Percentiles rank a stretch among this genome's conserved stretches.
These are phyloP conservation scores for Hydriomena furcata DNA, from an alignment of 2,888 invertebrate genomes.

Conservation along the genomic window DNA sequence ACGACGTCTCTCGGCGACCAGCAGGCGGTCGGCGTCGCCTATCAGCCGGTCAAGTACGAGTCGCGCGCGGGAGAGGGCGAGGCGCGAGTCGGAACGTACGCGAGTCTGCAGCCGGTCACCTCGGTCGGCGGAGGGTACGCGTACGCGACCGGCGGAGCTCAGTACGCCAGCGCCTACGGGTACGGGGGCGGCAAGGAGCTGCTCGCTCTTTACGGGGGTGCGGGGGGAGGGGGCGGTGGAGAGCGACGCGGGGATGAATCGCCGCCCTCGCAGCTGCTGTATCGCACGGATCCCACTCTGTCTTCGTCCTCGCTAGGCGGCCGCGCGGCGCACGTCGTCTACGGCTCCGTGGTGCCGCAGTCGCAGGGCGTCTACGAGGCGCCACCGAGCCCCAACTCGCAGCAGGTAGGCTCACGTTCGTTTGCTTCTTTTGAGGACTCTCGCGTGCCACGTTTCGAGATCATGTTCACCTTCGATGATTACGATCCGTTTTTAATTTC, in stretches of 20 bases:
- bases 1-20: conserved; percentile 66
- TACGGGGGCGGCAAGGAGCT: conserved; percentile 41
- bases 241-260: conserved; percentile 67
- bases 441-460: too few species aligned
- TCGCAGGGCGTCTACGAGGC: conserved; percentile 78
- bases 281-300: conserved; percentile 87
- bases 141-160: conserved; percentile 58
- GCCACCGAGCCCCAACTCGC: conserved; percentile 83
- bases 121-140: conserved; percentile 55
- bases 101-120: conserved; percentile 85
- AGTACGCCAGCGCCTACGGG: conserved; percentile 61
- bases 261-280: conserved; percentile 83
- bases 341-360: conserved; percentile 71
- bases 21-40: conserved; percentile 69
- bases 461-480: too few species aligned
- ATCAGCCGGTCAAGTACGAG: conserved; percentile 77
- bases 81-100: conserved; percentile 69
- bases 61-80: conserved; percentile 60
- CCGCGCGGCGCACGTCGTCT: conserved; percentile 78
- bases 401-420: conserved; percentile 62
- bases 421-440: too few species aligned
- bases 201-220: conserved; percentile 33
- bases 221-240: conserved; percentile 42
- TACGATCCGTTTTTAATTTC: too few species aligned
- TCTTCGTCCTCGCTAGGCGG: conserved; percentile 83